Evolutionary conservation across 2,888 invertebrate species (phyloP).

Genomic region (Eustalomyia histrio): DNA sequence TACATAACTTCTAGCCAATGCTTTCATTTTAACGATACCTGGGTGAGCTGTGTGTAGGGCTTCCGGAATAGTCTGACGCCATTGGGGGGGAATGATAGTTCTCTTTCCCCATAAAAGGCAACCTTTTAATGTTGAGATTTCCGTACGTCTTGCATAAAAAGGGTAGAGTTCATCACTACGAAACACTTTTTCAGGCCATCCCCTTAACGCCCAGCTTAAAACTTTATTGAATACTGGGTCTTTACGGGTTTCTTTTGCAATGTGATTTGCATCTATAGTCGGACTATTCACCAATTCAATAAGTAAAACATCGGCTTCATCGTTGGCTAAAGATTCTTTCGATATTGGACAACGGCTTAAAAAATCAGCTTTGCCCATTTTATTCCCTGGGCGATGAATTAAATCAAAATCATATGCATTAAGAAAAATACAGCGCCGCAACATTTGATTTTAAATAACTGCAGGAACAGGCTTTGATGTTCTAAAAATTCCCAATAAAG

Average conservation of each 20-base stretch:
- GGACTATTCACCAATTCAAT: too few relatives aligned
- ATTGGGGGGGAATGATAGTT: background rate
- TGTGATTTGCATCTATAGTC: too few relatives aligned
- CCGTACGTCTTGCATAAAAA: background rate
- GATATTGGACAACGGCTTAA: conserved; percentile 20
- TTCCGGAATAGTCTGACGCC: background rate
- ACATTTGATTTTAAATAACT: conserved; percentile 34
- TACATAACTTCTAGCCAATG: conserved; percentile 41
- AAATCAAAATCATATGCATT: conserved; percentile 37
- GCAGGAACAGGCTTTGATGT: conserved; percentile 40
- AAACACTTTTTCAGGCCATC: background rate
- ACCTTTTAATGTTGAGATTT: background rate
- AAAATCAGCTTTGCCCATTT: conserved; percentile 44
- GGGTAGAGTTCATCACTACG: background rate
- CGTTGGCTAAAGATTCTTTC: background rate
- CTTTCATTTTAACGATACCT: conserved; percentile 40
- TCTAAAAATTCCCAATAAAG: conserved; percentile 39
- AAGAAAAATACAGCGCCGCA: conserved; percentile 30
- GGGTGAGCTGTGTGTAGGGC: background rate
- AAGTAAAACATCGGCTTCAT: too few relatives aligned
- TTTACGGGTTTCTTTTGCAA: too few relatives aligned
- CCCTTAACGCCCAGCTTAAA: background rate
- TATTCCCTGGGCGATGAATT: conserved; percentile 12
- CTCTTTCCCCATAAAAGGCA: background rate
- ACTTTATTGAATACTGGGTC: background rate